These are phyloP conservation scores for Hyalella azteca DNA, from an alignment of 2,888 invertebrate species.

Conservation along the genomic window DNA sequence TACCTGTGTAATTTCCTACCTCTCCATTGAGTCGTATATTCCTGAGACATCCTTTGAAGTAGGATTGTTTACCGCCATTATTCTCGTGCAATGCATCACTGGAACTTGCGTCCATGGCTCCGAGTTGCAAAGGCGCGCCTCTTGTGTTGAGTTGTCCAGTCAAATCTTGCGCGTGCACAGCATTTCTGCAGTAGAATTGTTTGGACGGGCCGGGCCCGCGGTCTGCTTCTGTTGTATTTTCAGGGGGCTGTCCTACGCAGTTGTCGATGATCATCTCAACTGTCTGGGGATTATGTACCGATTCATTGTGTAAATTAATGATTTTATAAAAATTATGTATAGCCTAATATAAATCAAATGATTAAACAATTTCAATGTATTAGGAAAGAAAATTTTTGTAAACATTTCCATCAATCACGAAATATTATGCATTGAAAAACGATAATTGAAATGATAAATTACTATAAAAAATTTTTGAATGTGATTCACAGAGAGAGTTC, in stretches of 20 bases:
- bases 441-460: too few species aligned
- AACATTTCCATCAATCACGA: too few species aligned
- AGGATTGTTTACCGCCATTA: neutral
- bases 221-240: neutral
- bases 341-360: too few species aligned
- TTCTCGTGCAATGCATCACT: neutral
- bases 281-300: too few species aligned
- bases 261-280: slow-evolving; percentile 21
- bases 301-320: too few species aligned
- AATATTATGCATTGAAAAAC: too few species aligned
- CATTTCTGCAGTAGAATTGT: neutral
- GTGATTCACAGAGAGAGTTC: too few species aligned
- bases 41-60: slow-evolving; percentile 18
- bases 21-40: slow-evolving; percentile 32
- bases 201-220: neutral
- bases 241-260: neutral
- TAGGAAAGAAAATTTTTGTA: too few species aligned
- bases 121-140: slow-evolving; percentile 23
- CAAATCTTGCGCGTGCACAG: neutral
- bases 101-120: neutral
- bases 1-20: too few species aligned
- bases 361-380: too few species aligned
- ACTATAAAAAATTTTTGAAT: too few species aligned
- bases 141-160: slow-evolving; percentile 16
- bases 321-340: too few species aligned